Base-by-base conservation (phyloP, 1,140 invertebrate genomes). In the Palaemon carinicauda region DNA sequence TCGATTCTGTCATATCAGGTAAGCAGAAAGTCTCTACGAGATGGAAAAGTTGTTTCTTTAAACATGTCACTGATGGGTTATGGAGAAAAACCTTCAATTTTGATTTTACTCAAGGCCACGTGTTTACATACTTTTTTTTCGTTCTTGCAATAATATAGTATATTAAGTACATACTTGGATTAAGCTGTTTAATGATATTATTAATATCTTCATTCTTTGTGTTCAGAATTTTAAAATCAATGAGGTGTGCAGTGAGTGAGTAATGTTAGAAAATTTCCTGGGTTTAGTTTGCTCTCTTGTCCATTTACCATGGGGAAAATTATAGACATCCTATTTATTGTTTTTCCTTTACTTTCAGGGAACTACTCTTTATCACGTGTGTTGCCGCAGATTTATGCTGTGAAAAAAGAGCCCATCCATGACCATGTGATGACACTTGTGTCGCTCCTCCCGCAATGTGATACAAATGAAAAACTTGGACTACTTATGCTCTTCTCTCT, bases 1-100 rank as follows among this genome's bases (percentile, higher is more conserved):
- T 98, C 91, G 95, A 96, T 90, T 97, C 96, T 85, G 96, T 98
- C 80, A 95, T 97, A 90, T 94, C 95, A 90, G 96, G 96, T 96
- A 91, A 90, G 89, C 88, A 74, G 27, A 33, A 53, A 24, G 24
- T n/a, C 17, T 77, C n/a, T 75, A 12, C n/a, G 12, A 41, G 41
- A 4, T 41, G 5, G 41, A 41, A 4, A 41, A 3, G 33, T 84
- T 51, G 33, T 84, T 51, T 27, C 51, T 29, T 27, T 7, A 50
- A 24, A 31, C 4, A 56, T 77, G 17, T 88, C 31, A 31, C 12
- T 24, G 65, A 53, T 87, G 31, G 82, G 54, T 88, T 51, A 69
- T 89, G 15, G 78, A 52, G 87, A 17, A 19, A 65, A 65, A 24
- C n/a, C 3, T 65, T 27, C 3, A 3, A 41, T 41, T 4, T 4